A percentile compares a stretch with the other conserved stretches of the same genome.
Evolutionary conservation across 2,113 vertebrate species (phyloP).

Genomic region (Emydura subglobosa): DNA sequence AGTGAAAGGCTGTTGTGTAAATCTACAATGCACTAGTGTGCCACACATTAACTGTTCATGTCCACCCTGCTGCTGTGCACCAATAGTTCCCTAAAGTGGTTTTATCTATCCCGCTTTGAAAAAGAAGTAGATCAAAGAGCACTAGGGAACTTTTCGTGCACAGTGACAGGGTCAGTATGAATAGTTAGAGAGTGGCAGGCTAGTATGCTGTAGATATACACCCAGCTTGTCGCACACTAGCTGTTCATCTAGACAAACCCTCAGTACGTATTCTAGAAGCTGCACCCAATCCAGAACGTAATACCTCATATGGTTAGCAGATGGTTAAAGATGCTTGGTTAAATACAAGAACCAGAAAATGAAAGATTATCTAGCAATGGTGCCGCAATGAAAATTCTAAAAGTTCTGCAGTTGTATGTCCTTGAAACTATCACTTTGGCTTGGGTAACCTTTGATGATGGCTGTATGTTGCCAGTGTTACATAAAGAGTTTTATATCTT

Average conservation of each 20-base stretch:
- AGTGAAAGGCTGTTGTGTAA: background rate
- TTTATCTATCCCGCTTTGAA: too few species aligned
- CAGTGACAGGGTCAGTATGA: too few species aligned
- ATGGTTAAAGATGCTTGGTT: too few species aligned
- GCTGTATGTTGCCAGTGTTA: conserved; percentile 28
- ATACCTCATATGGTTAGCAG: too few species aligned
- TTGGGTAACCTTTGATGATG: conserved; percentile 58
- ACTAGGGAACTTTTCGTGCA: too few species aligned
- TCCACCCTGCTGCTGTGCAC: background rate
- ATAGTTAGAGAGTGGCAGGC: background rate
- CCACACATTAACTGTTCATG: background rate
- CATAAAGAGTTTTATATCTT: conserved; percentile 55
- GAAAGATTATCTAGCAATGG: background rate
- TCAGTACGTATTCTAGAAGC: background rate
- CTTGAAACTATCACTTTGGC: conserved; percentile 44
- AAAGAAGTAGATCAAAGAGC: too few species aligned
- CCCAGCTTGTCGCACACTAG: background rate
- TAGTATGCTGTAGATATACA: background rate
- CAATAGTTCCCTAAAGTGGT: background rate
- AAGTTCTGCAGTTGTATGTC: background rate
- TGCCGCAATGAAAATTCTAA: background rate
- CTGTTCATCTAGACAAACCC: background rate
- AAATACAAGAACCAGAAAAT: background rate
- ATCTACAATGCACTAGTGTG: background rate
- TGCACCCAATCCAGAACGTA: background rate